These are phyloP conservation scores for Austrolebias charrua DNA, from an alignment of 2,797 vertebrate species.

Conservation along the genomic window DNA sequence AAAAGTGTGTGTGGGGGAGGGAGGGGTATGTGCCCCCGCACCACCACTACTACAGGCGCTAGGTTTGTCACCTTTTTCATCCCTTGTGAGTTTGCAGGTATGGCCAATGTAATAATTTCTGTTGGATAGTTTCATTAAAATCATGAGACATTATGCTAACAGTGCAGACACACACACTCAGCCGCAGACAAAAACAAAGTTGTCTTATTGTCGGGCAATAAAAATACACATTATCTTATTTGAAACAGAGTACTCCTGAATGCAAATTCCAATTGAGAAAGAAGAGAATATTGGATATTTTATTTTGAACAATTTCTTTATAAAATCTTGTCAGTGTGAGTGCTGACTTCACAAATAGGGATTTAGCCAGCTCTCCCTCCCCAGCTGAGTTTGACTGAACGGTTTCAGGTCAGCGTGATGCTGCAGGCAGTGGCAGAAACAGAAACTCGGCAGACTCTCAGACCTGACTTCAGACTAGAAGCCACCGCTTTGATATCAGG, in stretches of 20 bases:
- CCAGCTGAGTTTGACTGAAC: conserved; percentile 22
- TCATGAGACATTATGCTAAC: too few relatives aligned
- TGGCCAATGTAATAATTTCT: too few relatives aligned
- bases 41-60: too few relatives aligned
- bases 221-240: conserved; percentile 21
- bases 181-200: too few relatives aligned
- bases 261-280: conserved; percentile 5
- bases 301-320: conserved; percentile 28
- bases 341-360: conserved; percentile 40
- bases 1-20: too few relatives aligned
- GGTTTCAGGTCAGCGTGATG: conserved; percentile 34
- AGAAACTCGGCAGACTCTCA: conserved; percentile 12
- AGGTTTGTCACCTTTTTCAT: too few relatives aligned
- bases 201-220: neutral
- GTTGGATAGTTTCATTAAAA: too few relatives aligned
- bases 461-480: conserved; percentile 22
- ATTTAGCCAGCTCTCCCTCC: conserved; percentile 23
- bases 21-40: too few relatives aligned
- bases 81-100: too few relatives aligned
- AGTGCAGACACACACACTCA: too few relatives aligned
- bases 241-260: conserved; percentile 22
- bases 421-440: conserved; percentile 35
- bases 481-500: conserved; percentile 11
- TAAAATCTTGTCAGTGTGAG: conserved; percentile 20
- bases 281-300: conserved; percentile 21